phyloP scores from a whole-genome alignment of 2,888 invertebrate species.

The Ormyrus labotus region DNA sequence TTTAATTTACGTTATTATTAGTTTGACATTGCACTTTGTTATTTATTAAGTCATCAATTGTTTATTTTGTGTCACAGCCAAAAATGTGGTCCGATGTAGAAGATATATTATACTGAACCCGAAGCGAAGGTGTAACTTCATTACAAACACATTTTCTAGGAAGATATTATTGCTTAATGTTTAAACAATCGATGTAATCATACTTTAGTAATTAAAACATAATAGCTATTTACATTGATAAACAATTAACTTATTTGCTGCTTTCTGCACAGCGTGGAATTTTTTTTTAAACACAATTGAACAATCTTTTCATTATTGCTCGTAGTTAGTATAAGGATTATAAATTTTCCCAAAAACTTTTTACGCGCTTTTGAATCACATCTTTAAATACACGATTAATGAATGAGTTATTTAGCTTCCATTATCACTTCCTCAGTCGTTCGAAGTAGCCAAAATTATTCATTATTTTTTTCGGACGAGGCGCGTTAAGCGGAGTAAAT shows the following conservation, averaged over 20 bases:
- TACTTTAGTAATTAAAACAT: too few species aligned
- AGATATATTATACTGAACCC: slow-evolving; percentile 3
- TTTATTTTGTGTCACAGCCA: slow-evolving; percentile 25
- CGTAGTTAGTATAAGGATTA: too few species aligned
- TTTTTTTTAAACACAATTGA: too few species aligned
- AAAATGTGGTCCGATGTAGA: slow-evolving; percentile 4
- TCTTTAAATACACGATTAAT: too few species aligned
- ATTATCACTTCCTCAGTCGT: not conserved
- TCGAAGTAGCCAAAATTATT: slow-evolving; percentile 7
- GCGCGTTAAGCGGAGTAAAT: not conserved
- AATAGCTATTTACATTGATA: too few species aligned
- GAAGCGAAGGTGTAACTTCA: not conserved
- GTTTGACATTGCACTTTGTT: slow-evolving; percentile 23
- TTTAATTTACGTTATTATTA: slow-evolving; percentile 19
- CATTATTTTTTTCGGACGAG: not conserved
- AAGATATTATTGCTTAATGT: too few species aligned
- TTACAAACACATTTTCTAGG: not conserved
- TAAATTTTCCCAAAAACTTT: too few species aligned
- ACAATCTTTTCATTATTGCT: too few species aligned
- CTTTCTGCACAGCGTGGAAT: too few species aligned
- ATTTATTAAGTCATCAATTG: slow-evolving; percentile 34
- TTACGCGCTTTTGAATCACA: too few species aligned
- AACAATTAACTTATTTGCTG: too few species aligned
- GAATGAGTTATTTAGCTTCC: not conserved
- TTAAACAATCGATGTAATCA: too few species aligned